Percentiles rank a stretch among this genome's conserved stretches.
phyloP scores from a whole-genome alignment of 1,140 invertebrate species.

The Bombus difficillimus region DNA sequence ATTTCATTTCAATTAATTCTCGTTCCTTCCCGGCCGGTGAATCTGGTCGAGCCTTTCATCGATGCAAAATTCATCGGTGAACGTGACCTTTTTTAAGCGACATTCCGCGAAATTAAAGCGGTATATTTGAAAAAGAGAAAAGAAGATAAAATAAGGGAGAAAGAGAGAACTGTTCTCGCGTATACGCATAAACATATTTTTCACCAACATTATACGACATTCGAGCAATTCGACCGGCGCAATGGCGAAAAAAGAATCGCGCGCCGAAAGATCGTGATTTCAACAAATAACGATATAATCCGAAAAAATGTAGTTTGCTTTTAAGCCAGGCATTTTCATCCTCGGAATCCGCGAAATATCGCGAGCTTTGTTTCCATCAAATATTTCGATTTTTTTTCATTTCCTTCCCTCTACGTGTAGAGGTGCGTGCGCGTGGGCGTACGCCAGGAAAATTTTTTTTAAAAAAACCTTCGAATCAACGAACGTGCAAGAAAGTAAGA shows the following conservation, averaged over 20 bases:
- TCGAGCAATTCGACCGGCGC: constrained; percentile 13
- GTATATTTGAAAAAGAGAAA: neutral
- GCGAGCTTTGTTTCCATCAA: constrained; percentile 29
- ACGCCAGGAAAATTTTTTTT: neutral
- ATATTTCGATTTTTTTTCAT: neutral
- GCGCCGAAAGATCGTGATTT: constrained; percentile 13
- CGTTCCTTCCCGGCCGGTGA: neutral
- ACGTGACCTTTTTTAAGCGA: neutral
- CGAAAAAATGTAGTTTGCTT: constrained; percentile 36
- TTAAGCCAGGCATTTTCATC: constrained; percentile 3
- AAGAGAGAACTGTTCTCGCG: neutral
- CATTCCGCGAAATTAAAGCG: neutral
- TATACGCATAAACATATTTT: constrained; percentile 43
- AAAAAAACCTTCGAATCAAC: neutral
- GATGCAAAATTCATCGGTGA: constrained; percentile 1
- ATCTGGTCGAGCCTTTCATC: neutral
- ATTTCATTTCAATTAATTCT: constrained; percentile 26
- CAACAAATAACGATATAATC: constrained; percentile 49
- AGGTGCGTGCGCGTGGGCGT: no score
- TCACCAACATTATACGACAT: constrained; percentile 6
- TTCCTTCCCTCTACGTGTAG: neutral
- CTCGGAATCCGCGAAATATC: constrained; percentile 25
- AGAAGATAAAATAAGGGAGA: neutral
- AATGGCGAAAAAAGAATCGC: neutral
- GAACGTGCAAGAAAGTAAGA: neutral